Percentiles rank a stretch among this genome's conserved stretches.
These are phyloP conservation scores for Diplazon laetatorius DNA, from an alignment of 2,888 invertebrate genomes.

Conservation along the genomic window DNA sequence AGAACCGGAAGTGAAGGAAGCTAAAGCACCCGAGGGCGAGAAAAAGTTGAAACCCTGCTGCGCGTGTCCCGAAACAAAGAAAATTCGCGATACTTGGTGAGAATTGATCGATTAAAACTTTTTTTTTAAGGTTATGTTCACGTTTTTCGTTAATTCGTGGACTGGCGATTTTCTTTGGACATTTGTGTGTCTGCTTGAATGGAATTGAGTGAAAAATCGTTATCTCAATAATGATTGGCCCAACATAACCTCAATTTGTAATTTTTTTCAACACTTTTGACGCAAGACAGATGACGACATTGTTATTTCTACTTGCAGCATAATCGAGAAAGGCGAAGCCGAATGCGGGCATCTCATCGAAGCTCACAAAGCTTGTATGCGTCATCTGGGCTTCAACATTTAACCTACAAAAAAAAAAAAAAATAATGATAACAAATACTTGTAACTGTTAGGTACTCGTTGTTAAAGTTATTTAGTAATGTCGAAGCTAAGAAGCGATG, in stretches of 20 bases:
- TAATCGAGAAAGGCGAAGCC: constrained; percentile 95
- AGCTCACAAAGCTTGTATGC: constrained; percentile 98
- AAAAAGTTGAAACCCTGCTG: constrained; percentile 97
- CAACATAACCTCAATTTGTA: too few relatives aligned
- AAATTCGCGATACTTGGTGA: constrained; percentile 95
- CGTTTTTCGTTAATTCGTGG: neutral
- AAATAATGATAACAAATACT: neutral
- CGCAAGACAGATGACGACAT: neutral
- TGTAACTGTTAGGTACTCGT: constrained; percentile 33
- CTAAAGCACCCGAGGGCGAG: constrained; percentile 83
- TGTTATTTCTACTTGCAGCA: constrained; percentile 84
- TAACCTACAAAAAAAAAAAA: constrained; percentile 83
- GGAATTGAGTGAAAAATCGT: too few relatives aligned
- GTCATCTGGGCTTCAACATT: constrained; percentile 97
- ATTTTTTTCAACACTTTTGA: too few relatives aligned
- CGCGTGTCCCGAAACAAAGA: constrained; percentile 98
- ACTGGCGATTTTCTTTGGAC: too few relatives aligned
- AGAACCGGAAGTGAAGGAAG: constrained; percentile 75
- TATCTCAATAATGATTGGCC: too few relatives aligned
- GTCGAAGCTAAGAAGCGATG: constrained; percentile 18
- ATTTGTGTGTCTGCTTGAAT: too few relatives aligned
- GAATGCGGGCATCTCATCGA: constrained; percentile 95
- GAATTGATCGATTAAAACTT: too few relatives aligned
- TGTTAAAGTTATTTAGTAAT: constrained; percentile 23
- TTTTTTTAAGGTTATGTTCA: constrained; percentile 56